Conservation (phyloP, 2,888 invertebrate genomes). For the Hirudinaria manillensis region DNA sequence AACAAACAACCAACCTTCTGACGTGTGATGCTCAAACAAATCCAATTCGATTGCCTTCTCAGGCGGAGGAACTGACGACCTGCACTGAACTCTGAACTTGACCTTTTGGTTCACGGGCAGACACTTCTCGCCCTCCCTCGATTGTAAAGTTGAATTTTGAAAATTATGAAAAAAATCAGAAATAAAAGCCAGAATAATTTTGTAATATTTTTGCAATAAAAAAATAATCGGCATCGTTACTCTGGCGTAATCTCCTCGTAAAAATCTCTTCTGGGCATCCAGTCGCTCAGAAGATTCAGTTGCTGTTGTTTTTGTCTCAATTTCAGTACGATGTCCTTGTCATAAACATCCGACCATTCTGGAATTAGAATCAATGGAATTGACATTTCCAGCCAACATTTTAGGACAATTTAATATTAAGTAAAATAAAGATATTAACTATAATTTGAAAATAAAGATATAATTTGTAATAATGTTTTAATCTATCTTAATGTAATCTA, state of each 20-base stretch:
- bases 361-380: too few relatives aligned
- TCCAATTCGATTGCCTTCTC: background rate
- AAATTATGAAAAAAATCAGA: background rate
- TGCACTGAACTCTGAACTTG: background rate
- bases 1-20: background rate
- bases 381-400: too few relatives aligned
- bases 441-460: too few relatives aligned
- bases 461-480: too few relatives aligned
- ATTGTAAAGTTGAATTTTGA: background rate
- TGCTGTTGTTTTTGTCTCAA: background rate
- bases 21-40: background rate
- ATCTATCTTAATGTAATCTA: too few relatives aligned
- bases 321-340: background rate
- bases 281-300: background rate
- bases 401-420: too few relatives aligned
- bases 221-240: background rate
- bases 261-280: background rate
- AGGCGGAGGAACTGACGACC: background rate
- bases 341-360: background rate
- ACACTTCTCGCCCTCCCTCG: background rate
- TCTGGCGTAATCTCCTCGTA: background rate
- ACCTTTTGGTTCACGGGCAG: background rate
- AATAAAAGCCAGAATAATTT: background rate
- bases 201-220: background rate
- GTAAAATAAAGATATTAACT: too few relatives aligned